Conservation (phyloP, 2,888 invertebrate species). For the Heliconius erato region DNA sequence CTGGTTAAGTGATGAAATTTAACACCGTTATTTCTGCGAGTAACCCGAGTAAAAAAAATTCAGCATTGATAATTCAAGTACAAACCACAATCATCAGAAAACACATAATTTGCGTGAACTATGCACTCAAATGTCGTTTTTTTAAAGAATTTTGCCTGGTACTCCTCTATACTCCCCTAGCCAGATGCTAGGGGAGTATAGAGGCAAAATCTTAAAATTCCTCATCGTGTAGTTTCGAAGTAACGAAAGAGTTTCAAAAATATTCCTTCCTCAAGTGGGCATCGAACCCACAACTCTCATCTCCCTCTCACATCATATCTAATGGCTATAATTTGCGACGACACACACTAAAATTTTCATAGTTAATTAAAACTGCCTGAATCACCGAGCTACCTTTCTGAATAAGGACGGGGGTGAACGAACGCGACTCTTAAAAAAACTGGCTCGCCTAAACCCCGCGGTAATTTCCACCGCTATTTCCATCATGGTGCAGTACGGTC, state of each 20-base stretch:
- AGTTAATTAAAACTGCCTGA: neutral
- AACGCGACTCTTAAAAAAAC: slow-evolving; percentile 22
- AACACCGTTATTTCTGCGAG: too few species aligned
- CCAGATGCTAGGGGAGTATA: too few species aligned
- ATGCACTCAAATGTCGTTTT: too few species aligned
- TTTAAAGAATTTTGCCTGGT: too few species aligned
- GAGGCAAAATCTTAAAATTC: too few species aligned
- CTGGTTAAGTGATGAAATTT: too few species aligned
- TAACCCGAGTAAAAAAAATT: too few species aligned
- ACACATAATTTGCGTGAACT: too few species aligned
- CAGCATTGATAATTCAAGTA: too few species aligned
- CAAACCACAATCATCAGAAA: too few species aligned
- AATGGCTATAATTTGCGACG: neutral
- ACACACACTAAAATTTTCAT: neutral
- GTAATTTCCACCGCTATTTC: neutral
- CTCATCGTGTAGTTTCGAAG: neutral
- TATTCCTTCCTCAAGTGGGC: neutral
- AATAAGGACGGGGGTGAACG: slow-evolving; percentile 19
- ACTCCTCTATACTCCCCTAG: too few species aligned
- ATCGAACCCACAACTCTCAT: neutral
- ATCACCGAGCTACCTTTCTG: neutral
- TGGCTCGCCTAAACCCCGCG: slow-evolving; percentile 13
- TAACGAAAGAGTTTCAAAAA: neutral
- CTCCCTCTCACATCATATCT: neutral
- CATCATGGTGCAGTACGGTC: neutral